Evolutionary conservation across 2,113 vertebrate species (phyloP), one percentile per base, ranked within the genome.

Genomic region (Hystrix cristata): DNA sequence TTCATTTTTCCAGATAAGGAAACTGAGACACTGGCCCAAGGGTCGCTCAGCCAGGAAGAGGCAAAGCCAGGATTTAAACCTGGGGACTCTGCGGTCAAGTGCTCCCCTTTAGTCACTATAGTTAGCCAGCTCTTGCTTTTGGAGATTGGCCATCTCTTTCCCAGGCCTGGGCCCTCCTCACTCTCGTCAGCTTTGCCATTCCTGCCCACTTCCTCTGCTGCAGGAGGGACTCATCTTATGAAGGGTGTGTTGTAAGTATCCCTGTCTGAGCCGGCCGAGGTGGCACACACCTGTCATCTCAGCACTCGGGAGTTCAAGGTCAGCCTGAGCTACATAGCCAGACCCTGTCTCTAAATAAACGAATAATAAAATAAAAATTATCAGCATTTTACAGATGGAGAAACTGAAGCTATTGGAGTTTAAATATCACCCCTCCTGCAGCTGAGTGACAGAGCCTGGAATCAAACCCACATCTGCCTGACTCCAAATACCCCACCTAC

Each of bases 1-100:
- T 88, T 29, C 13, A 12, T 65, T 87, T 94, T 92, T 89, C 27
- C 59, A 74, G 64, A 55, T 57, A 43, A 65, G 87, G 72, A 96
- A 97, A 92, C 67, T 27, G 87, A 96, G 34, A 29, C 53, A 25
- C 23, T 25, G 80, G 55, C 25, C 27, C 34, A 46, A 13, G 81
- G 81, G 29, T 79, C 46, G 43, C 64, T 91, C 55, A 82, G 23
- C 2, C 1, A 71, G 31, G 21, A 81, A 85, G 90, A 95, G 23
- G 51, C 74, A 80, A 74, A 72, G 21, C 38, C 3, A 15, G 51
- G 19, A 69, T 69, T 85, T 53, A 71, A 79, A 34, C 29, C 13
- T 21, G 2, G 14, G 62, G 51, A 51, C 48, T 46, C 60, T 79
- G 64, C 5, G 9, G 5, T 34, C 15, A 57, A 78, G 38, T 3